Base-by-base conservation (phyloP, 2,113 vertebrate species). In the Sturnus vulgaris region DNA sequence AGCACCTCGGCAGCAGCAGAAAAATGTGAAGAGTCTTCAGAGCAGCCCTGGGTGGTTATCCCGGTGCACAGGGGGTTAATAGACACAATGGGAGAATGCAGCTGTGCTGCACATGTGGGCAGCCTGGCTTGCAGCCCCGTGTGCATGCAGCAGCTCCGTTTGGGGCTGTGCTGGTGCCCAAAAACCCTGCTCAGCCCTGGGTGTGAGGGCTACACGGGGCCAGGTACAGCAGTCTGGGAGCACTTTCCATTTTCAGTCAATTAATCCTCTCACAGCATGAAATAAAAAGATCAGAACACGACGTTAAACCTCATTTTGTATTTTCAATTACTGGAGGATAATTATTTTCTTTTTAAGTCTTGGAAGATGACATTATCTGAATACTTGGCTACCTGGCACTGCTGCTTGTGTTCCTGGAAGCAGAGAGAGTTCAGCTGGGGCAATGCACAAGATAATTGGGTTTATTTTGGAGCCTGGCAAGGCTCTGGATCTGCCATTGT, bases 301-400 rank as follows among this genome's bases (percentile, higher is more conserved):
- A 89, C 72, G 87, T 94, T 94, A 89, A 97, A 86, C 86, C 92
- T 96, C 88, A 95, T 95, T 94, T 90, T 92, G 89, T 93, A 30
- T 88, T 95, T 96, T 94, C 95, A 97, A 92, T 96, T 96, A 94
- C 91, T 25, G 44, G 52, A 47, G 83, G 91, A 84, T 92, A 97
- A 94, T 96, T 97, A 94, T 97, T 96, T 94, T 96, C 90, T 90
- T 95, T 92, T 95, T 70, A 92, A 95, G 79, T 70, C 80, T 83
- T 59, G 86, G 60, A 94, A 94, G 92, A 88, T 92, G 91, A 95
- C 92, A 92, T 40, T 91, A 95, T 96, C 80, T 88, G 91, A 94
- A 93, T 96, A 63, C 47, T 90, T 1, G 2, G 85, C 40, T 73
- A 88, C 86, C 88, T 92, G 86, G 72, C 78, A 10, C 88, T 90